Evolutionary conservation across 1,140 invertebrate species (phyloP), one percentile per base, ranked within the genome.

Genomic region (Chironomus tepperi): DNA sequence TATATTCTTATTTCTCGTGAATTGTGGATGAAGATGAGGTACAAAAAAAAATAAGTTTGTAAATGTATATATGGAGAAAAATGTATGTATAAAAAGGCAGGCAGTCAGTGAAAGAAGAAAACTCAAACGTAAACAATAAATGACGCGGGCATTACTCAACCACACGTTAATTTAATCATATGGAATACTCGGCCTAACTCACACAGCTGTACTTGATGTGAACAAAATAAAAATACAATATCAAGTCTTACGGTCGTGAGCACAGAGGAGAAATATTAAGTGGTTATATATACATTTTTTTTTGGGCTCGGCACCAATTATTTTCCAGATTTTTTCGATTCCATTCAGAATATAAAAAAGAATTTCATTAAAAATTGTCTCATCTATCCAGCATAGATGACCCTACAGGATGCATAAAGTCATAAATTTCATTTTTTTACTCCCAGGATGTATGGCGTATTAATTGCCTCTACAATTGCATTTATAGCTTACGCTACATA

Each of bases 71-170:
- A 34, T 34, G 24, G 24, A 34, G 24, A n/a, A 57, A 57, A 7
- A 57, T n/a, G n/a, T n/a, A n/a, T n/a, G n/a, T n/a, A 57, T 3
- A 57, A 57, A 57, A 57, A 57, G n/a, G 9, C 9, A 57, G n/a
- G n/a, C n/a, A 12, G n/a, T 67, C 64, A n/a, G 18, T 7, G n/a
- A 15, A 47, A 47, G 43, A 47, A 34, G 18, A 67, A 67, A 18
- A 67, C 7, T 67, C 7, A 18, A 67, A 67, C 64, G 64, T 67
- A 67, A 67, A 67, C 64, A 67, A 67, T 67, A 19, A 67, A 18
- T 67, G 64, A 67, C 64, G 64, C 64, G 64, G 18, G 64, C 18
- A 67, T 67, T 67, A 67, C 18, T 19, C 64, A 67, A 67, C 64
- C 43, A 47, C 43, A 47, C 15, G 15, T 47, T 47, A 47, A 47